Evolutionary conservation across 2,888 invertebrate species (phyloP).

Genomic region (Dasypolia templi): DNA sequence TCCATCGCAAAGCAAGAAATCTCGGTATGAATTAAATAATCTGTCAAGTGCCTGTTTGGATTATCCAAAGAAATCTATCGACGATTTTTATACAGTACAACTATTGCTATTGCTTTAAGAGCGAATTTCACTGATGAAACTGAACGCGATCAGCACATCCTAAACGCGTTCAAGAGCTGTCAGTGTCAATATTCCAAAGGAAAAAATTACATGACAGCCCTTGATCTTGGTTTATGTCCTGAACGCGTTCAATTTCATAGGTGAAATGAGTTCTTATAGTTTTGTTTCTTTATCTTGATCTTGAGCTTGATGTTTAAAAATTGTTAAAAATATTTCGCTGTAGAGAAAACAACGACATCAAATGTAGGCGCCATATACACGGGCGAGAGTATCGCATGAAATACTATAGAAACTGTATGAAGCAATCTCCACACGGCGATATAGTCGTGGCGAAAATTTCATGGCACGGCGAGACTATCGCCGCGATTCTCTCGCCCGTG

Average conservation of each 20-base stretch:
- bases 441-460: neutral
- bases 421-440: neutral
- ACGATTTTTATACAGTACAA: neutral
- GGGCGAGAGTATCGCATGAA: neutral
- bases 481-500: neutral
- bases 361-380: neutral
- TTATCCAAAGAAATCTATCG: neutral
- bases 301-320: neutral
- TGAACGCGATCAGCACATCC: too few relatives aligned
- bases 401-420: too few relatives aligned
- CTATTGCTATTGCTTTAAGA: too few relatives aligned
- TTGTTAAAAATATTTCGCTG: neutral
- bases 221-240: too few relatives aligned
- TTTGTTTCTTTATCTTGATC: too few relatives aligned
- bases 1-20: slow-evolving; percentile 15
- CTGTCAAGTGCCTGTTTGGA: neutral
- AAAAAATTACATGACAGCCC: too few relatives aligned
- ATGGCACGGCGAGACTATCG: neutral
- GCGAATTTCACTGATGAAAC: too few relatives aligned
- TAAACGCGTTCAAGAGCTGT: too few relatives aligned
- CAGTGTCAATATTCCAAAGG: too few relatives aligned
- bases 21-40: slow-evolving; percentile 30
- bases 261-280: too few relatives aligned
- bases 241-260: too few relatives aligned
- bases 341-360: neutral